Evolutionary conservation across 37 sponge, comb jelly and placozoan species (phyloP).

Genomic region (Eunapius fragilis): DNA sequence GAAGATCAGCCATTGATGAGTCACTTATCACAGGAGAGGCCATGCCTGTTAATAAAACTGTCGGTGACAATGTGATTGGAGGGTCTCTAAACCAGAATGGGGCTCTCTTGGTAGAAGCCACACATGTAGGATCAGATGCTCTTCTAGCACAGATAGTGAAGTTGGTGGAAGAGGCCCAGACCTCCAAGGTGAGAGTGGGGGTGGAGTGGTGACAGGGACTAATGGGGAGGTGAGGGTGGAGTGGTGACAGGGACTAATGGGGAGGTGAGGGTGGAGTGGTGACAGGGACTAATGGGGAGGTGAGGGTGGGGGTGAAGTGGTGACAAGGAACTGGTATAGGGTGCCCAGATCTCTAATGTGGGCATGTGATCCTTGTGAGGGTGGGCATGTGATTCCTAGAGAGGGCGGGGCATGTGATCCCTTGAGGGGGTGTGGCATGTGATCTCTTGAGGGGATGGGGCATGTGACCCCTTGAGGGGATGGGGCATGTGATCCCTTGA

Average conservation of each 20-base stretch:
- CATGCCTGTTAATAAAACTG: constrained; percentile 78
- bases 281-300: too few species aligned
- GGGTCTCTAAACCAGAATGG: constrained; percentile 90
- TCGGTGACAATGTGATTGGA: constrained; percentile 91
- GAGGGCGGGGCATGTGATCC: too few species aligned
- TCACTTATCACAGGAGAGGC: constrained; percentile 88
- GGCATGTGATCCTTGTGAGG: too few species aligned
- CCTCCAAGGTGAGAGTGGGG: constrained; percentile 64
- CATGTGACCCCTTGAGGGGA: too few species aligned
- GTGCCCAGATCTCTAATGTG: constrained; percentile 96
- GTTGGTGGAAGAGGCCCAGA: constrained; percentile 98
- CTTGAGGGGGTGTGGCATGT: background rate
- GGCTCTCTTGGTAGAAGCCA: constrained; percentile 84
- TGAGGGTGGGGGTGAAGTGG: background rate
- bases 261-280: too few species aligned
- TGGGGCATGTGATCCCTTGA: too few species aligned
- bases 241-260: background rate
- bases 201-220: background rate
- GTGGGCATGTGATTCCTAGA: background rate
- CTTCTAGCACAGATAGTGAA: constrained; percentile 96
- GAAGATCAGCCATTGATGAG: constrained; percentile 76
- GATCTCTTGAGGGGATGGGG: too few species aligned
- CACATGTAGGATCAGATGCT: constrained; percentile 91
- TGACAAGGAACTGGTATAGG: constrained; percentile 88
- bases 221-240: too few species aligned